These are phyloP conservation scores for Microchrysa polita DNA, from an alignment of 2,888 invertebrate species.

Conservation along the genomic window DNA sequence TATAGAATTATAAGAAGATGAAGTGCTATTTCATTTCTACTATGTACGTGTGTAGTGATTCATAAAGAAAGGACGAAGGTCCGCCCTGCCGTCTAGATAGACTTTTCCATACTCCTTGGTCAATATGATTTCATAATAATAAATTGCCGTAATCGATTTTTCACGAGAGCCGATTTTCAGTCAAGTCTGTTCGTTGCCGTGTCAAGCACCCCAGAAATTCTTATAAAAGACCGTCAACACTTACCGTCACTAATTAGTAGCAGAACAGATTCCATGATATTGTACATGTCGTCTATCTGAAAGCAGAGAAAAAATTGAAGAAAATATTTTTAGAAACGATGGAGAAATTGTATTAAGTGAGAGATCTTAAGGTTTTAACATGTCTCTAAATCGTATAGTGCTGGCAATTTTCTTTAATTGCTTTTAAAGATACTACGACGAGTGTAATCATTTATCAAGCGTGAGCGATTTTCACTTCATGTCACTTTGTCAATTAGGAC, in stretches of 20 bases:
- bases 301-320: slow-evolving; percentile 5
- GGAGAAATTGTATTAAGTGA: neutral
- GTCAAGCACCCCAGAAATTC: no score
- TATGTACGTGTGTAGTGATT: no score
- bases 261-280: neutral
- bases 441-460: neutral
- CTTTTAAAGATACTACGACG: neutral
- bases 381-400: neutral
- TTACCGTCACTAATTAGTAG: slow-evolving; percentile 31
- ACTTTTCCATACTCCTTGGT: slow-evolving; percentile 12
- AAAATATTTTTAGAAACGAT: neutral
- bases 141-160: slow-evolving; percentile 25
- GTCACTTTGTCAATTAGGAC: neutral
- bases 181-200: neutral
- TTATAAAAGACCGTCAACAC: slow-evolving; percentile 4
- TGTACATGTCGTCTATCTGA: slow-evolving; percentile 27
- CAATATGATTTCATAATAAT: slow-evolving; percentile 7
- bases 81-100: slow-evolving; percentile 5
- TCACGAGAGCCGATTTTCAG: neutral
- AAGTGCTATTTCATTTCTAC: neutral
- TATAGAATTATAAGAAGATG: slow-evolving; percentile 7
- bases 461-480: neutral
- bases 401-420: neutral
- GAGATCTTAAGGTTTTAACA: slow-evolving; percentile 10
- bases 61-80: neutral